Conservation (phyloP, 2,113 vertebrate genomes). For the Lepisosteus osseus region DNA sequence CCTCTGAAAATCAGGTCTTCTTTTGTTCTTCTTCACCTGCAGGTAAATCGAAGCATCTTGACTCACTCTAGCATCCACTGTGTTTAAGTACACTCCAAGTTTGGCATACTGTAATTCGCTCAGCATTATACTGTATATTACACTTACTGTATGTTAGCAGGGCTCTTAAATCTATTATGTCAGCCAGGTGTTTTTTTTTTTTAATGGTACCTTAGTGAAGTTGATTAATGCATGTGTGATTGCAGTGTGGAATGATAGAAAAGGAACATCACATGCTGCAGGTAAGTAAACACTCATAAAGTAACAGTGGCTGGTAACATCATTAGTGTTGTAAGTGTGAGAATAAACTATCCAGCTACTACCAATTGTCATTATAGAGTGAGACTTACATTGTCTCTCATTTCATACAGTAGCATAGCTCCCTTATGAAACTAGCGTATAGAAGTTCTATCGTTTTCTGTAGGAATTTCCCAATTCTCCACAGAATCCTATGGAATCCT, state of each 20-base stretch:
- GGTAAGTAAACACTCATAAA: too few relatives aligned
- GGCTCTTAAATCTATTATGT: conserved; percentile 2
- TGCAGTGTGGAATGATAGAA: not conserved
- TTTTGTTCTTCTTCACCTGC: not conserved
- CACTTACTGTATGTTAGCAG: not conserved
- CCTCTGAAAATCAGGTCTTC: not conserved
- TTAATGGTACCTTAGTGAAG: not conserved
- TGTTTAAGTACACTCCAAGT: not conserved
- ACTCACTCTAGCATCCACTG: not conserved
- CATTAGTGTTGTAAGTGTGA: too few relatives aligned
- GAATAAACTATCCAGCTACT: too few relatives aligned
- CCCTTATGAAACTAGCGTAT: too few relatives aligned
- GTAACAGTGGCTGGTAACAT: too few relatives aligned
- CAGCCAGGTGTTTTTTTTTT: not conserved
- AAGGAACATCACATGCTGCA: too few relatives aligned
- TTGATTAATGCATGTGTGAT: not conserved
- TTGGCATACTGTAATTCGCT: not conserved
- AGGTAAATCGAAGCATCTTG: not conserved
- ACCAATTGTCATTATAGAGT: not conserved
- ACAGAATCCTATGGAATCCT: too few relatives aligned
- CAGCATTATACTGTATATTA: not conserved
- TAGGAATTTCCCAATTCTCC: too few relatives aligned
- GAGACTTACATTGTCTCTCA: not conserved
- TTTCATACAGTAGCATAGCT: too few relatives aligned
- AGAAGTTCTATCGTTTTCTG: too few relatives aligned